These are phyloP conservation scores for Megathymus violae DNA, from an alignment of 1,140 invertebrate species.

Conservation along the genomic window DNA sequence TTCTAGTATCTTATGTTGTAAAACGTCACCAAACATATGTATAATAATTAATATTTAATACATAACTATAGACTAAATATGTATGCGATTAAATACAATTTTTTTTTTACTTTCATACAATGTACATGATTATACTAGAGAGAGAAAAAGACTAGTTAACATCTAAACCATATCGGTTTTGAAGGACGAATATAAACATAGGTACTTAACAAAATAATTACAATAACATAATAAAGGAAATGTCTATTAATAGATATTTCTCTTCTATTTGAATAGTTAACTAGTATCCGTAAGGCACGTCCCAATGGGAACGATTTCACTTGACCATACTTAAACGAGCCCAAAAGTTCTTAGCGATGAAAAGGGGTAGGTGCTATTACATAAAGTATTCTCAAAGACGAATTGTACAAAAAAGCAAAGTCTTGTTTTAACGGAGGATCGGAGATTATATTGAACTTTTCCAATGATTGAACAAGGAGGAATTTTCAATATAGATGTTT, in stretches of 20 bases:
- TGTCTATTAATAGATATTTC: constrained; percentile 2
- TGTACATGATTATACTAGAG: too few relatives aligned
- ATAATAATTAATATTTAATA: too few relatives aligned
- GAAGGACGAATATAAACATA: too few relatives aligned
- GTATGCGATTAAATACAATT: too few relatives aligned
- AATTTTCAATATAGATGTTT: constrained; percentile 73
- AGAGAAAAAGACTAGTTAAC: too few relatives aligned
- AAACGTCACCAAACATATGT: too few relatives aligned
- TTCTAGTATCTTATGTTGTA: too few relatives aligned
- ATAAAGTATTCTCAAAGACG: constrained; percentile 73
- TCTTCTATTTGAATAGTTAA: constrained; percentile 23
- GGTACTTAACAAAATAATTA: neutral
- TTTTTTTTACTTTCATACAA: too few relatives aligned
- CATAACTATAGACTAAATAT: too few relatives aligned
- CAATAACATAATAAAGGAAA: constrained; percentile 25
- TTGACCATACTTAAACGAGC: constrained; percentile 61
- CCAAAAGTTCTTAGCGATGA: constrained; percentile 65
- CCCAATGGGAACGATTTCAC: constrained; percentile 52
- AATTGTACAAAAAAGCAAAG: constrained; percentile 77
- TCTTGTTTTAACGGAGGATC: constrained; percentile 72
- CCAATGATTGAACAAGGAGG: constrained; percentile 61
- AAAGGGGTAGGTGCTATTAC: constrained; percentile 63
- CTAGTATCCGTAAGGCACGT: constrained; percentile 31
- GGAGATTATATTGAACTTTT: constrained; percentile 69
- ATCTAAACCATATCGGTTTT: too few relatives aligned